Evolutionary conservation across 2,113 vertebrate species (phyloP).

Genomic region (Opisthocomus hoazin): DNA sequence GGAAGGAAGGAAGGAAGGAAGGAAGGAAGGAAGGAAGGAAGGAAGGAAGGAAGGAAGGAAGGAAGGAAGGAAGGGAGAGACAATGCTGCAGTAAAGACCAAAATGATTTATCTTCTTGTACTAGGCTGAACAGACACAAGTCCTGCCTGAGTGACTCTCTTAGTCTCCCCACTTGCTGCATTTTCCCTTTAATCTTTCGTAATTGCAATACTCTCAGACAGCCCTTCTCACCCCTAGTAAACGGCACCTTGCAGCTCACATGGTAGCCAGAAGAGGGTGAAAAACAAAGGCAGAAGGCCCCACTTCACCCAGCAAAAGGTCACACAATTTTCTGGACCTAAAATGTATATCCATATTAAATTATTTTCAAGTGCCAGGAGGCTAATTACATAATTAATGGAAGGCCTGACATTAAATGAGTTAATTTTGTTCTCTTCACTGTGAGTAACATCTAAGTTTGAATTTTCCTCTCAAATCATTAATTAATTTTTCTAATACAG

Average conservation of each 20-base stretch:
- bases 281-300: neutral
- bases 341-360: neutral
- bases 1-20: neutral
- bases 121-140: neutral
- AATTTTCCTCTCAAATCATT: slow-evolving; percentile 30
- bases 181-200: neutral
- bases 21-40: neutral
- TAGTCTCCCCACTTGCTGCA: neutral
- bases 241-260: neutral
- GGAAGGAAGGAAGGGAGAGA: neutral
- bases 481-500: slow-evolving; percentile 33
- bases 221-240: neutral
- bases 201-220: neutral
- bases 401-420: slow-evolving; percentile 18
- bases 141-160: neutral
- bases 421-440: slow-evolving; percentile 3
- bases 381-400: neutral
- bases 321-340: neutral
- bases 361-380: neutral
- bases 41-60: neutral
- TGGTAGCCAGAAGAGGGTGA: neutral
- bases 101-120: neutral
- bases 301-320: neutral
- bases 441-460: neutral
- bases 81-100: neutral